phyloP scores from a whole-genome alignment of 92 coral and sea anemone species.

The Metridium senile region DNA sequence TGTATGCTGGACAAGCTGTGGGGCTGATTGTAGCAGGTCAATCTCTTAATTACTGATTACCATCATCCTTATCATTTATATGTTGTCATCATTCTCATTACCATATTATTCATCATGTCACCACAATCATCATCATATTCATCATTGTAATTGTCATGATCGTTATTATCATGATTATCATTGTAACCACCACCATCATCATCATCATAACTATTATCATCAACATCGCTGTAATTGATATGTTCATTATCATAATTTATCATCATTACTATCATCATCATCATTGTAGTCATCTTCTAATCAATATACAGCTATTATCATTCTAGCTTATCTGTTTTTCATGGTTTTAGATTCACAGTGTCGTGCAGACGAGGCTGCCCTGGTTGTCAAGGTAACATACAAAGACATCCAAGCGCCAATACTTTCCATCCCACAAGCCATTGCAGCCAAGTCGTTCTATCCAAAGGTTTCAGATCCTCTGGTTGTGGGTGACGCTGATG shows the following conservation, averaged over 20 bases:
- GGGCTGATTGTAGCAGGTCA: constrained; percentile 85
- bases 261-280: neutral
- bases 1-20: constrained; percentile 84
- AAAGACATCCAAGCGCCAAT: constrained; percentile 67
- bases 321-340: neutral
- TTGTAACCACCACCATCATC: too few relatives aligned
- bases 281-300: neutral
- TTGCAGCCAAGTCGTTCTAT: constrained; percentile 80
- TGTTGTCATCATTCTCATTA: neutral
- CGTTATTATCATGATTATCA: too few relatives aligned
- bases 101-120: neutral
- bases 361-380: constrained; percentile 83
- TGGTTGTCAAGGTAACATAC: constrained; percentile 78
- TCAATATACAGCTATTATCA: neutral
- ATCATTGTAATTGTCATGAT: too few relatives aligned
- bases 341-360: constrained; percentile 63
- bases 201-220: too few relatives aligned
- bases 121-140: too few relatives aligned
- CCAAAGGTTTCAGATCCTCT: constrained; percentile 49
- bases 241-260: too few relatives aligned
- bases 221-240: too few relatives aligned
- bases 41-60: neutral
- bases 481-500: constrained; percentile 73
- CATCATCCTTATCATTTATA: neutral
- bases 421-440: constrained; percentile 78